A percentile compares a stretch with the other conserved stretches of the same genome.
These are phyloP conservation scores for Tadarida brasiliensis DNA, from an alignment of 2,797 vertebrate species.

Conservation along the genomic window DNA sequence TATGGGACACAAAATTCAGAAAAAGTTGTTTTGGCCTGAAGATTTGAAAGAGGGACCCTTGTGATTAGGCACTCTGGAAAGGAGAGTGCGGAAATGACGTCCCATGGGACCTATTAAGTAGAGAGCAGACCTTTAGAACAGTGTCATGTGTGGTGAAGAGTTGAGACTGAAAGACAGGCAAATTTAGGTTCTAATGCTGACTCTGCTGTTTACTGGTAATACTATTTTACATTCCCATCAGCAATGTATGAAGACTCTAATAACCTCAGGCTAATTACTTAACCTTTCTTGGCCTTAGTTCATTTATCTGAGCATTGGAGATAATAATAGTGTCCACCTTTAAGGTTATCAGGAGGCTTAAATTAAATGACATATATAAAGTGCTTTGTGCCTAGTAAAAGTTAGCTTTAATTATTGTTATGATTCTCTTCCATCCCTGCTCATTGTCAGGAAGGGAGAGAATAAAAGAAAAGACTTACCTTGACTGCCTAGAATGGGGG, in stretches of 20 bases:
- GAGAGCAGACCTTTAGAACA: not conserved
- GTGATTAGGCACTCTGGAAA: not conserved
- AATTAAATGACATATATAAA: constrained; percentile 4
- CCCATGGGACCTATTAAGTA: not conserved
- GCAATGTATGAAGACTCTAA: not conserved
- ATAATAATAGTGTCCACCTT: not conserved
- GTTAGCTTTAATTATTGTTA: not conserved
- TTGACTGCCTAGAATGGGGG: not conserved
- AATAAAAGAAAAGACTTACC: not conserved
- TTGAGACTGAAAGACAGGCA: not conserved
- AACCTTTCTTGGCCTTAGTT: not conserved
- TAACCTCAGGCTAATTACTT: not conserved
- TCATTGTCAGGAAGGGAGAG: not conserved
- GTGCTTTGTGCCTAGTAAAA: not conserved
- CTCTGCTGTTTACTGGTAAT: not conserved
- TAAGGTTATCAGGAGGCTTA: not conserved
- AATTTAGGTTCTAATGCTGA: not conserved
- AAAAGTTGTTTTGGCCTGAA: not conserved
- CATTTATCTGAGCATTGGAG: not conserved
- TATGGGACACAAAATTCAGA: not conserved
- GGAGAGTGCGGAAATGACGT: not conserved
- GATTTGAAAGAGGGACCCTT: not conserved
- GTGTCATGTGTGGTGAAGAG: not conserved
- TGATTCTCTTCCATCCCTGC: not conserved
- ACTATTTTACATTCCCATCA: not conserved